Evolutionary conservation across 2,888 invertebrate genomes (phyloP).

Genomic region (Disparrhopalites patrizii): DNA sequence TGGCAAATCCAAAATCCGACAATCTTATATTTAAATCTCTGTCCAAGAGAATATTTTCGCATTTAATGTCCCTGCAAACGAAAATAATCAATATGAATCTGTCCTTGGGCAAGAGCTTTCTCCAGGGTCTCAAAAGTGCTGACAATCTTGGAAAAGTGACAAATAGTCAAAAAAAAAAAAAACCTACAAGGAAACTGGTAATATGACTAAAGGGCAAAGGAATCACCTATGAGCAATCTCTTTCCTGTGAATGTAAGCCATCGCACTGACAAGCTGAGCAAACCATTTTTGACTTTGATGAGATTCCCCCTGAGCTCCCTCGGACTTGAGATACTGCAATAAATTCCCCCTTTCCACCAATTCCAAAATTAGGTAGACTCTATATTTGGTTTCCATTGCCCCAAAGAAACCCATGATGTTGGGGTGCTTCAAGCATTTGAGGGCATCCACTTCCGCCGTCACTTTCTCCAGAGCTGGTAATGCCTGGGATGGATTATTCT

Average conservation of each 20-base stretch:
- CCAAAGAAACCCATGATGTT: slow-evolving; percentile 27
- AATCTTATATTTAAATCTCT: slow-evolving; percentile 10
- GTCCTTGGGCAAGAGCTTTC: background rate
- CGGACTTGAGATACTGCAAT: slow-evolving; percentile 12
- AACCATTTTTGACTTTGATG: slow-evolving; percentile 23
- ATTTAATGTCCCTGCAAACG: slow-evolving; percentile 27
- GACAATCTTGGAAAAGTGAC: background rate
- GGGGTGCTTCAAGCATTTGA: slow-evolving; percentile 27
- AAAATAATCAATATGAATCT: background rate
- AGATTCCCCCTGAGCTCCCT: slow-evolving; percentile 1
- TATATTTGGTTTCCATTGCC: slow-evolving; percentile 19
- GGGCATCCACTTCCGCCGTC: slow-evolving; percentile 20
- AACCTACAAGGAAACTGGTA: background rate
- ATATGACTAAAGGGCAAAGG: background rate
- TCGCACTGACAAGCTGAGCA: slow-evolving; percentile 25
- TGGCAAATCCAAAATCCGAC: slow-evolving; percentile 30
- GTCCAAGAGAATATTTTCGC: slow-evolving; percentile 31
- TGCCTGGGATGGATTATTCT: background rate
- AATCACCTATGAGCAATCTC: slow-evolving; percentile 27
- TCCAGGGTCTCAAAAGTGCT: no score
- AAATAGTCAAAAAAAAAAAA: background rate
- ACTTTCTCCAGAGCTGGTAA: slow-evolving; percentile 9
- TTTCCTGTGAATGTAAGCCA: slow-evolving; percentile 21
- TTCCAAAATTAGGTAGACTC: slow-evolving; percentile 26
- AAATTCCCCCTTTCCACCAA: slow-evolving; percentile 23